Conservation (phyloP, 64 coral and sea anemone species). For the Montipora efflorescens region DNA sequence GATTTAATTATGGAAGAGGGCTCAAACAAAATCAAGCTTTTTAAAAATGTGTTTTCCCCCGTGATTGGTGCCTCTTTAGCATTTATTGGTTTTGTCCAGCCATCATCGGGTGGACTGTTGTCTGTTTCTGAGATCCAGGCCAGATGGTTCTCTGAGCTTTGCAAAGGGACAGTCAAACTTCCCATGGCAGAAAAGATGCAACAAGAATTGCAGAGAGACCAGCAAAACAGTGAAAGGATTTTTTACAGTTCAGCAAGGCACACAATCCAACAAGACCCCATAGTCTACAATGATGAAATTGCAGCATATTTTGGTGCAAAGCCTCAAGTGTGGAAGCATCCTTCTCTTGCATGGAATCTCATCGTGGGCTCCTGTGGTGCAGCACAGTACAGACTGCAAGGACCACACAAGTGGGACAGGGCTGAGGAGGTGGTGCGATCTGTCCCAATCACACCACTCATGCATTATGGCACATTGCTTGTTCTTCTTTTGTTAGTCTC, state of each 20-base stretch:
- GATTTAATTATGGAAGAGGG: conserved; percentile 61
- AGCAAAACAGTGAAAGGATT: conserved; percentile 20
- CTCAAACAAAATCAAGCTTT: conserved; percentile 83
- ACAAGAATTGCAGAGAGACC: conserved; percentile 52
- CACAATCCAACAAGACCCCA: conserved; percentile 83
- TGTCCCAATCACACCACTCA: conserved; percentile 78
- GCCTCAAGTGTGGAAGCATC: conserved; percentile 80
- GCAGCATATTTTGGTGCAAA: conserved; percentile 82
- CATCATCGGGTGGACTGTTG: conserved; percentile 79
- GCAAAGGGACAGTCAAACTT: conserved; percentile 74
- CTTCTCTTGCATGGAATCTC: conserved; percentile 70
- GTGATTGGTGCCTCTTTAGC: conserved; percentile 66
- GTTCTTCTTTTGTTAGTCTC: conserved; percentile 27
- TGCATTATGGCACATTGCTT: conserved; percentile 68
- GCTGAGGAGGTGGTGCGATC: conserved; percentile 64
- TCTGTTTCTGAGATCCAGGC: conserved; percentile 85
- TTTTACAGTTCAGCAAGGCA: conserved; percentile 75
- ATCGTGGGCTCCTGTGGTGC: conserved; percentile 73
- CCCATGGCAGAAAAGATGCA: conserved; percentile 58
- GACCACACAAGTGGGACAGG: conserved; percentile 74
- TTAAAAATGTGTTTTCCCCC: conserved; percentile 83
- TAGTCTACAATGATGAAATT: conserved; percentile 76
- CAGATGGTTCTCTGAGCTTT: conserved; percentile 86
- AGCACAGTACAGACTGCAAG: conserved; percentile 79
- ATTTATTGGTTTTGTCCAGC: conserved; percentile 89